Conservation (phyloP, 2,797 vertebrate genomes). For the Naso thynnoides region DNA sequence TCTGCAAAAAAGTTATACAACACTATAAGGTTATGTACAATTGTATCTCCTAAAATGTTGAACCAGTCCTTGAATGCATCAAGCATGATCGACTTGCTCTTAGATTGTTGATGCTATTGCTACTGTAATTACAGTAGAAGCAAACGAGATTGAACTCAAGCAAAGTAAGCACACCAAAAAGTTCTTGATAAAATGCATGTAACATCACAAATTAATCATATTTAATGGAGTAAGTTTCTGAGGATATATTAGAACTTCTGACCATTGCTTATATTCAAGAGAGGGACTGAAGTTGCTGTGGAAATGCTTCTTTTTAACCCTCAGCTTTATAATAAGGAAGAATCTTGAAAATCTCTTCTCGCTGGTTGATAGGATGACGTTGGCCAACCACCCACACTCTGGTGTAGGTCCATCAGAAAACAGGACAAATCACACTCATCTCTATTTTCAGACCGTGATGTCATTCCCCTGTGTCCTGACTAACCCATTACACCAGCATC, state of each 20-base stretch:
- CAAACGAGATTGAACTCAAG: neutral
- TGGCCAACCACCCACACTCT: conserved; percentile 45
- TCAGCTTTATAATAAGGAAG: conserved; percentile 36
- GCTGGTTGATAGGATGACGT: conserved; percentile 17
- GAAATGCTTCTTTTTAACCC: conserved; percentile 22
- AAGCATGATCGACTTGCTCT: neutral
- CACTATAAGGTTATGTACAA: no score
- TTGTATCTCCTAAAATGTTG: neutral
- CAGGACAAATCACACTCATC: conserved; percentile 68
- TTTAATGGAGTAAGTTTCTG: neutral
- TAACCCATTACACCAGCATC: conserved; percentile 75
- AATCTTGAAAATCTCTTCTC: conserved; percentile 33
- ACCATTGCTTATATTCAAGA: no score
- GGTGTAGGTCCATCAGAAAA: conserved; percentile 66
- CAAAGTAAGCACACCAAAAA: no score
- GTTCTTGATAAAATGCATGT: no score
- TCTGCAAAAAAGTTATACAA: neutral
- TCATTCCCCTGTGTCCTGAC: conserved; percentile 74
- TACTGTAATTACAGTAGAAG: neutral
- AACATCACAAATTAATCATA: neutral
- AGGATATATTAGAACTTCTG: neutral
- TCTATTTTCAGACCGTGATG: conserved; percentile 80
- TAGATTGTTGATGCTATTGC: neutral
- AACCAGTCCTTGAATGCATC: conserved; percentile 3
- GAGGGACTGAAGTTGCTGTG: neutral